Base-by-base conservation (phyloP, 2,888 invertebrate genomes). In the Oxytorus armatus region DNA sequence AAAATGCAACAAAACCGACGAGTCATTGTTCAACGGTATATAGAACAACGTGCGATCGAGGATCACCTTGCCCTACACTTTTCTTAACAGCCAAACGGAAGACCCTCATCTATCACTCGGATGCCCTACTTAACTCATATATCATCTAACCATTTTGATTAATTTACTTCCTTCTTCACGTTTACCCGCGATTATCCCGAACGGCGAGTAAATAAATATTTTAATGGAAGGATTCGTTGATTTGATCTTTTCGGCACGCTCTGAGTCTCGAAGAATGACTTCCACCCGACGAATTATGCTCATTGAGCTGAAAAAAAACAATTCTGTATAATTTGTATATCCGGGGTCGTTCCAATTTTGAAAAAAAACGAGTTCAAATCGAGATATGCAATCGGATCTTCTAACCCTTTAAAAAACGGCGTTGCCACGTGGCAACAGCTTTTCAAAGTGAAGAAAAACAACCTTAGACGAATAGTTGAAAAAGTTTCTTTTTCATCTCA, bases 161-260 rank as follows among this genome's bases (percentile, higher is more conserved):
- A 33, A 72, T 72, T 23, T 10, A 25, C 53, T n/a, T 47, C n/a
- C 25, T 47, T 47, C 59, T 59, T 47, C 25, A 14, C 51, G 65
- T 57, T 57, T 23, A 66, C 44, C 33, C 14, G 33, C 65, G 36
- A 29, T 29, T 44, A 66, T 36, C 55, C 23, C 16, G 16, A 29
- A 8, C 47, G 1, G n/a, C n/a, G n/a, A n/a, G n/a, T n/a, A 55
- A 25, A 5, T 18, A 76, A 80, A 76, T 68, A 72, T 73, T 74
- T 33, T 65, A 66, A 77, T 75, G 75, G 49, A 79, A 49, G 51
- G 29, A 72, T 61, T 83, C 68, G 61, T 69, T 66, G 78, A 82
- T 82, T 83, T 75, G 80, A 84, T 82, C 76, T 79, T 81, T 75
- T 79, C 51, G n/a, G 36, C 25, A 49, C 0, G 8, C 14, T 25